phyloP scores from a whole-genome alignment of 2,113 vertebrate genomes.

The Ascaphus truei region DNA sequence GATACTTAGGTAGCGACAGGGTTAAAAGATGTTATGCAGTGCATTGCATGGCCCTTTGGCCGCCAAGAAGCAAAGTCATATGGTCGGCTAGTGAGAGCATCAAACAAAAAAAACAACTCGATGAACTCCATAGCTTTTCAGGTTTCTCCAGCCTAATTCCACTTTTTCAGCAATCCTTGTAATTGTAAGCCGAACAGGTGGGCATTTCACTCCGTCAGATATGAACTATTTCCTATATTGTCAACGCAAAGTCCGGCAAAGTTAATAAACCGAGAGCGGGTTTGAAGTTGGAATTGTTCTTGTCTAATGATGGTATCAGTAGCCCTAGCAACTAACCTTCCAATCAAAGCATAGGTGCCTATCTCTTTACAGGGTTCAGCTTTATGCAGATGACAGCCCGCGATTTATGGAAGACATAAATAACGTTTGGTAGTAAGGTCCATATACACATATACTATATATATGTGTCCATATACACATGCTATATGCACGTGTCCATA shows the following conservation, averaged over 20 bases:
- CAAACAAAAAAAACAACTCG: slow-evolving; percentile 8
- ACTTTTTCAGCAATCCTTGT: slow-evolving; percentile 59
- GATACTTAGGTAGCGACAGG: no score
- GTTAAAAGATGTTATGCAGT: no score
- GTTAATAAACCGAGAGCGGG: slow-evolving; percentile 84
- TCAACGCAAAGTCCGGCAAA: slow-evolving; percentile 74
- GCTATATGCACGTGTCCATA: no score
- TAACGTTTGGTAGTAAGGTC: slow-evolving; percentile 88
- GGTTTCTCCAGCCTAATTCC: slow-evolving; percentile 61
- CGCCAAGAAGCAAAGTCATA: no score
- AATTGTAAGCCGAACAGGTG: slow-evolving; percentile 62
- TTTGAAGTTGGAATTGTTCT: slow-evolving; percentile 89
- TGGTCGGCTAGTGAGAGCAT: no score
- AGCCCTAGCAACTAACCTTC: slow-evolving; percentile 92
- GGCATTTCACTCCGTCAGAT: slow-evolving; percentile 60
- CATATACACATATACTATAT: slow-evolving; percentile 58
- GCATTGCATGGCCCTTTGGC: no score
- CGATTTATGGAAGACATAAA: slow-evolving; percentile 90
- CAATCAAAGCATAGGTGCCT: slow-evolving; percentile 84
- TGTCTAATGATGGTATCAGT: slow-evolving; percentile 92
- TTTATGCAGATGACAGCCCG: slow-evolving; percentile 86
- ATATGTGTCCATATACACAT: no score
- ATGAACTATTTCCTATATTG: slow-evolving; percentile 71
- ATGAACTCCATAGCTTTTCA: slow-evolving; percentile 42
- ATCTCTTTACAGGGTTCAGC: slow-evolving; percentile 83